These are phyloP conservation scores for Andrena cerasifolii DNA, from an alignment of 1,140 invertebrate species.

Conservation along the genomic window DNA sequence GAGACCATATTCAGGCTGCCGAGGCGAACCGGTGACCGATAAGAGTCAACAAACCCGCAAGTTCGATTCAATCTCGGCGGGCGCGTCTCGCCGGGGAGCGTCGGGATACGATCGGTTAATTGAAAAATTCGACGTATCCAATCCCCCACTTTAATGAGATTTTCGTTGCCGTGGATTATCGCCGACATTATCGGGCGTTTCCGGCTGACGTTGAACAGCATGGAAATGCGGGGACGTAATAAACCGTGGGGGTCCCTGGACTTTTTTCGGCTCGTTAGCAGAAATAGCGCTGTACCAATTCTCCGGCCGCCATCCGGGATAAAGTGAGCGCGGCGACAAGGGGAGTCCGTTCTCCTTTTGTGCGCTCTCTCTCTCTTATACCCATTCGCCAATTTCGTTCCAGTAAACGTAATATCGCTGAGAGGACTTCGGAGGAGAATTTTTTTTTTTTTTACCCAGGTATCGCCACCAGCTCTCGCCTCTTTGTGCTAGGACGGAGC, in stretches of 20 bases:
- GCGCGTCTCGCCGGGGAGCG: not conserved
- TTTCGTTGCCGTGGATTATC: conserved; percentile 2
- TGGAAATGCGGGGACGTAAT: not conserved
- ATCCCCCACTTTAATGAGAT: not conserved
- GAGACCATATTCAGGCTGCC: not conserved
- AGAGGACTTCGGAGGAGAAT: not conserved
- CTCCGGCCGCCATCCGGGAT: not conserved
- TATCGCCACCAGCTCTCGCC: not conserved
- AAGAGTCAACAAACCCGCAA: conserved; percentile 20
- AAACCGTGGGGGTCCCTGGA: not conserved
- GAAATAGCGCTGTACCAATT: not conserved
- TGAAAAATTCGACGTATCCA: not conserved
- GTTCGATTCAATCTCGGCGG: conserved; percentile 9
- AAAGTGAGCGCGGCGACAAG: not conserved
- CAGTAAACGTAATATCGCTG: conserved; percentile 16
- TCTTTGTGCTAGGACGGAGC: not conserved
- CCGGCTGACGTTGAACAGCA: not conserved
- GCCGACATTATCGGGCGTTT: not conserved
- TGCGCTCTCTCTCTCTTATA: not conserved
- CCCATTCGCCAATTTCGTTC: conserved; percentile 5
- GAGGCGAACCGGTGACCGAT: not conserved
- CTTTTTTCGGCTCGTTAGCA: not conserved
- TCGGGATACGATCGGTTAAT: conserved; percentile 9
- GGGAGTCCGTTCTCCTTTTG: not conserved
- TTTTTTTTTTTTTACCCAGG: conserved; percentile 32